These are phyloP conservation scores for Tiphia femorata DNA, from an alignment of 2,888 invertebrate genomes.

Conservation along the genomic window DNA sequence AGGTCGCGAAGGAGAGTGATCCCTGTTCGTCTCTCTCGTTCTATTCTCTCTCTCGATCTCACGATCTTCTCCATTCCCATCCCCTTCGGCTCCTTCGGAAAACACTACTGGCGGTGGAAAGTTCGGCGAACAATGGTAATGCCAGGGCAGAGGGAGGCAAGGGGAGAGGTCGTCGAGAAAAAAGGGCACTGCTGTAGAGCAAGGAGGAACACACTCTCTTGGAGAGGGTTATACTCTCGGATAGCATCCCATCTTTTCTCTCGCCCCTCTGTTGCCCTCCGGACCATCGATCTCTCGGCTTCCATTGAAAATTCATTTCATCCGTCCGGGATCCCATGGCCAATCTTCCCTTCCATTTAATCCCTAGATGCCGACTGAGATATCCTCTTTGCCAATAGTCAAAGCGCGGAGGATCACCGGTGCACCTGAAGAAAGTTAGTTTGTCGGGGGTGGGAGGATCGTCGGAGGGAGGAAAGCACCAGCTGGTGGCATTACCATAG, in stretches of 20 bases:
- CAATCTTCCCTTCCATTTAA: conserved; percentile 57
- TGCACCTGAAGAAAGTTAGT: conserved; percentile 37
- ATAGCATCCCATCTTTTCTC: too few species aligned
- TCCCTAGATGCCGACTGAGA: conserved; percentile 47
- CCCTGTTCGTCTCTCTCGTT: conserved; percentile 24
- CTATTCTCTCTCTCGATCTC: conserved; percentile 6
- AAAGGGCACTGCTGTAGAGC: neutral
- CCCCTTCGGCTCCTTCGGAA: neutral
- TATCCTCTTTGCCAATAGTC: conserved; percentile 49
- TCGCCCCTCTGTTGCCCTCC: conserved; percentile 15
- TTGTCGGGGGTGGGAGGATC: conserved; percentile 35
- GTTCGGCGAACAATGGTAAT: neutral
- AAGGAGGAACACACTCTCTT: conserved; percentile 1
- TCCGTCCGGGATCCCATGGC: conserved; percentile 50
- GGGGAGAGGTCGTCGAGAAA: neutral
- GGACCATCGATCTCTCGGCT: conserved; percentile 36
- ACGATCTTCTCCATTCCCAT: neutral
- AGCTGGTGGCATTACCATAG: conserved; percentile 43
- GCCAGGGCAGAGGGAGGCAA: neutral
- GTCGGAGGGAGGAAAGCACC: conserved; percentile 35
- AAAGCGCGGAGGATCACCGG: conserved; percentile 30
- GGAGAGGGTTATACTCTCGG: neutral
- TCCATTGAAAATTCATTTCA: conserved; percentile 60
- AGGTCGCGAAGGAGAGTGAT: conserved; percentile 28
- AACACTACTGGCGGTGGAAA: neutral